These are phyloP conservation scores for Muntiacus reevesi DNA, from an alignment of 2,113 vertebrate species.

Conservation along the genomic window DNA sequence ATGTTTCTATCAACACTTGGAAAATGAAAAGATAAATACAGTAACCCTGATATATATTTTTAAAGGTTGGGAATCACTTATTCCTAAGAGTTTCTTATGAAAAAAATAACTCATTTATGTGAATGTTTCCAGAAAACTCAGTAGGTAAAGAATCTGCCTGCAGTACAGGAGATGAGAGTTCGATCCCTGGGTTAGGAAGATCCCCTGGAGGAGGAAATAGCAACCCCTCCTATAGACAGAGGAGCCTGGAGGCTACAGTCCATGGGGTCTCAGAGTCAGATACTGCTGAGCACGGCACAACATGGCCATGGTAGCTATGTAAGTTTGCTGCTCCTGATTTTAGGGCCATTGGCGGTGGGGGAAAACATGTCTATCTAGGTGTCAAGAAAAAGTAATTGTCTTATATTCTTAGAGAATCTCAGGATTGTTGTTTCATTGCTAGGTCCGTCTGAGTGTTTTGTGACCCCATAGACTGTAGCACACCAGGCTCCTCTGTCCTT, in stretches of 20 bases:
- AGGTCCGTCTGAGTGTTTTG: background rate
- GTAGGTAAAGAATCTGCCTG: background rate
- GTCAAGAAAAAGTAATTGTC: background rate
- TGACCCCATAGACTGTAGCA: background rate
- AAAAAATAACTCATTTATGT: background rate
- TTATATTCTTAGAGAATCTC: background rate
- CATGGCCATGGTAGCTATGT: background rate
- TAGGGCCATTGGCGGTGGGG: background rate
- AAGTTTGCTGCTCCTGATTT: constrained; percentile 17
- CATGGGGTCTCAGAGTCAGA: background rate
- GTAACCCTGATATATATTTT: background rate
- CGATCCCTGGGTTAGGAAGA: background rate
- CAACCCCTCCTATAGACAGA: background rate
- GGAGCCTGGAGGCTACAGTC: background rate
- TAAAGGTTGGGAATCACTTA: background rate
- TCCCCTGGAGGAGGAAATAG: background rate
- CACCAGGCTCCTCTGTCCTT: background rate
- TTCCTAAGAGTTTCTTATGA: background rate
- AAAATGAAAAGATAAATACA: background rate
- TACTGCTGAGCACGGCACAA: background rate
- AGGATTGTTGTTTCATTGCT: background rate
- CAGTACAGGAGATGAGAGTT: background rate
- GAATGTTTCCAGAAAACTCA: background rate
- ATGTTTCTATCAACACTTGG: background rate
- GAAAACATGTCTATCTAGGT: background rate